phyloP scores from a whole-genome alignment of 2,113 vertebrate species.

The Brachypodius melanocephalos region DNA sequence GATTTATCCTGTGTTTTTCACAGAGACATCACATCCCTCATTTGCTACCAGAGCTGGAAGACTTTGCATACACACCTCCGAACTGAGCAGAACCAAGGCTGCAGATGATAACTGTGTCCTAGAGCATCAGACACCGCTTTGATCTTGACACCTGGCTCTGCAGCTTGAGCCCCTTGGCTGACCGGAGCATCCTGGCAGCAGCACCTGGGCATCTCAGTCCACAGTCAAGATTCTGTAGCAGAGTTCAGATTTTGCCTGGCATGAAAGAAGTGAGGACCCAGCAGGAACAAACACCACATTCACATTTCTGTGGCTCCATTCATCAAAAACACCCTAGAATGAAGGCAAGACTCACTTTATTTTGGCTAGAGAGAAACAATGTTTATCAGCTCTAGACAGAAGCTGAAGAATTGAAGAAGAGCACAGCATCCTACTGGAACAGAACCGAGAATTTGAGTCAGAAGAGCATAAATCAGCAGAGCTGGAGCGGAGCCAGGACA shows the following conservation, averaged over 20 bases:
- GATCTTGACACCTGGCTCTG: slow-evolving; percentile 3
- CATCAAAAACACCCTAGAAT: background rate
- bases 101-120: background rate
- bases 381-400: background rate
- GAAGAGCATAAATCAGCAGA: background rate
- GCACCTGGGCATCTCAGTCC: background rate
- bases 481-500: background rate
- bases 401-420: background rate
- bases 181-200: background rate
- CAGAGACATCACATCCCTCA: background rate
- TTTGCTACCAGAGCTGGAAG: background rate
- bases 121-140: background rate
- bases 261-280: background rate
- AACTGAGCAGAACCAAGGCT: background rate
- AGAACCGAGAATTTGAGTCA: background rate
- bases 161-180: background rate
- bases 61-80: background rate
- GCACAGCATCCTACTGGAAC: background rate
- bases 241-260: background rate
- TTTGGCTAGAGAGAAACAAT: background rate
- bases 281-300: background rate
- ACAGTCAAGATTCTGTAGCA: background rate
- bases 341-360: background rate
- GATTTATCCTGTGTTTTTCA: background rate
- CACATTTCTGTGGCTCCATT: background rate